Evolutionary conservation across 2,888 invertebrate genomes (phyloP), one percentile per base, ranked within the genome.

Genomic region (Lycocerus yunnanus): DNA sequence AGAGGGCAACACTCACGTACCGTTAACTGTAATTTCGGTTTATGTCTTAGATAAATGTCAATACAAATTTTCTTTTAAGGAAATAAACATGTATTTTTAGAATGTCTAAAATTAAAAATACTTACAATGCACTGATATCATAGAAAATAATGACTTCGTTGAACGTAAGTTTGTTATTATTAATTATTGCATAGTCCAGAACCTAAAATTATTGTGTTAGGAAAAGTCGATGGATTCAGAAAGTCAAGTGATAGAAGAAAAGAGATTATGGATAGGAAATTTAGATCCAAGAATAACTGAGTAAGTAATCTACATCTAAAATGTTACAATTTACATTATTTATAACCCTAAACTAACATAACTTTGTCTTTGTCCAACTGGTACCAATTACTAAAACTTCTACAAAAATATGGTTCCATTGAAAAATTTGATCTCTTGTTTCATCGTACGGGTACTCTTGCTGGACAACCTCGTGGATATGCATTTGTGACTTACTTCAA

Each of bases 381-480:
- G 96, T 96, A 93, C 93, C 94, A 96, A 92, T 92, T 98, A 90
- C 90, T 98, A 89, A 97, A 97, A 95, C 92, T 97, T 89, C 92
- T 96, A 89, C 96, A 97, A 92, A 94, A 94, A 91, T 94, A 95
- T 91, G 97, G 97, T 87, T 90, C 91, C 85, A 94, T 97, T 85
- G 95, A 96, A 89, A 97, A 97, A 92, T 97, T 97, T 89, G 97
- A 98, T 89, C 94, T 97, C 89, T 91, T 98, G 81, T 97, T 97
- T 87, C 97, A 97, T 88, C 96, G 96, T 80, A 92, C 93, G 80
- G 97, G 97, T 80, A 96, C 97, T 58, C 91, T 94, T 80, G 91
- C 92, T 80, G 97, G 97, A 69, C 95, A 95, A 86, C 96, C 97
- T 0, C 90, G 97, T 76, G 97, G 98, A 15, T 98, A 97, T 85